phyloP scores from a whole-genome alignment of 1,140 invertebrate genomes.

The Drosophila ironensis region DNA sequence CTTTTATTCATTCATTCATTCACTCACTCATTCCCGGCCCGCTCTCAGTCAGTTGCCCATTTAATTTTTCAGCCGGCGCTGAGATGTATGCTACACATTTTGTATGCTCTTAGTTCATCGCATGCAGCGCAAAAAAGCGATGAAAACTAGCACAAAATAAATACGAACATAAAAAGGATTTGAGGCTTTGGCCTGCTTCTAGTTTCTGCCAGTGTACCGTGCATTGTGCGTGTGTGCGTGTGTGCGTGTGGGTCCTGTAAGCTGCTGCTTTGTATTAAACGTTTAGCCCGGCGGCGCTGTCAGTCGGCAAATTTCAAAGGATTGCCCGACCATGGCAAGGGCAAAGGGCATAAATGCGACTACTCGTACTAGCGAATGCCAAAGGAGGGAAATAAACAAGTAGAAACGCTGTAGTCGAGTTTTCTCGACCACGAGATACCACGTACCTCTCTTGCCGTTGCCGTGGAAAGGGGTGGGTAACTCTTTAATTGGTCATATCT shows the following conservation, averaged over 20 bases:
- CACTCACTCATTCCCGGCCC: not conserved
- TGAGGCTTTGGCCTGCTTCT: not conserved
- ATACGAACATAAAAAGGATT: not conserved
- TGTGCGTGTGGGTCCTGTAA: slow-evolving; percentile 5
- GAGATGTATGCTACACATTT: slow-evolving; percentile 42
- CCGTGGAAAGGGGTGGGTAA: too few relatives aligned
- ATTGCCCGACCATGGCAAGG: slow-evolving; percentile 34
- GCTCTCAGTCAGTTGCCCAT: slow-evolving; percentile 30
- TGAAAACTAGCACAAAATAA: not conserved
- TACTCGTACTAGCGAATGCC: not conserved
- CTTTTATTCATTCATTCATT: slow-evolving; percentile 1
- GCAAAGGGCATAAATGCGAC: slow-evolving; percentile 20
- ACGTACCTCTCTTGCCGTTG: too few relatives aligned
- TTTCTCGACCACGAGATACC: too few relatives aligned
- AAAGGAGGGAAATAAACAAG: not conserved
- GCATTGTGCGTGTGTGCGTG: not conserved
- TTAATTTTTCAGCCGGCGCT: slow-evolving; percentile 37
- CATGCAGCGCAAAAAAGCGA: not conserved
- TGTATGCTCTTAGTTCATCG: not conserved
- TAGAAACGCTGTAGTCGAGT: too few relatives aligned
- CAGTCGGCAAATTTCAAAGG: slow-evolving; percentile 64
- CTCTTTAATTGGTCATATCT: too few relatives aligned
- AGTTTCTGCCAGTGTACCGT: not conserved
- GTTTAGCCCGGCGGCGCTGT: slow-evolving; percentile 53
- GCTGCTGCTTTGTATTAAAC: slow-evolving; percentile 55